These are phyloP conservation scores for Acanthopagrus latus DNA, from an alignment of 2,797 vertebrate species.

Conservation along the genomic window DNA sequence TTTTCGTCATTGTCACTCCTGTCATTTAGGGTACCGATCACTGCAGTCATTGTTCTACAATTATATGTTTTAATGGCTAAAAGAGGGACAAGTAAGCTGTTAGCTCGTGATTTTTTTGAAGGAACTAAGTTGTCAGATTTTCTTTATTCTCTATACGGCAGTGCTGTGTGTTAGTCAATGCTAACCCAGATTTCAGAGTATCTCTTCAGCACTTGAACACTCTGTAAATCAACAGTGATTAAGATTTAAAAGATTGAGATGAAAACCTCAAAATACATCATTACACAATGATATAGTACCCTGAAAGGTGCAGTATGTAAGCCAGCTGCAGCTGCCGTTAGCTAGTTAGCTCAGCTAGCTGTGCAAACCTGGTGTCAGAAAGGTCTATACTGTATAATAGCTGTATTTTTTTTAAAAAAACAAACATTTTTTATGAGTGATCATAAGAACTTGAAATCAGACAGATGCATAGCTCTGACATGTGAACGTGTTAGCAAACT, in stretches of 20 bases:
- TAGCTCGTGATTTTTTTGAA: background rate
- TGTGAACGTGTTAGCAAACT: background rate
- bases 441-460: background rate
- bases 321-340: too few relatives aligned
- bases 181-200: slow-evolving; percentile 1
- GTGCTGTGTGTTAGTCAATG: background rate
- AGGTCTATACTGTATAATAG: too few relatives aligned
- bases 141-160: background rate
- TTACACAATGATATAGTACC: background rate
- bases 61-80: background rate
- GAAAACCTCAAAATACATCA: background rate
- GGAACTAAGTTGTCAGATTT: background rate
- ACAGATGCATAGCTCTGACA: background rate
- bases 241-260: background rate
- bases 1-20: background rate
- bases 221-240: background rate
- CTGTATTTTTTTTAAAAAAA: too few relatives aligned
- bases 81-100: background rate
- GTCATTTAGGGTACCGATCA: background rate
- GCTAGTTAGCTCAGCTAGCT: too few relatives aligned
- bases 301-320: too few relatives aligned
- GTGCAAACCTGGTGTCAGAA: background rate
- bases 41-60: background rate
- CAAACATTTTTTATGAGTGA: too few relatives aligned
- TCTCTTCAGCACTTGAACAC: background rate